phyloP scores from a whole-genome alignment of 2,113 vertebrate genomes.

The Corvus cornix region DNA sequence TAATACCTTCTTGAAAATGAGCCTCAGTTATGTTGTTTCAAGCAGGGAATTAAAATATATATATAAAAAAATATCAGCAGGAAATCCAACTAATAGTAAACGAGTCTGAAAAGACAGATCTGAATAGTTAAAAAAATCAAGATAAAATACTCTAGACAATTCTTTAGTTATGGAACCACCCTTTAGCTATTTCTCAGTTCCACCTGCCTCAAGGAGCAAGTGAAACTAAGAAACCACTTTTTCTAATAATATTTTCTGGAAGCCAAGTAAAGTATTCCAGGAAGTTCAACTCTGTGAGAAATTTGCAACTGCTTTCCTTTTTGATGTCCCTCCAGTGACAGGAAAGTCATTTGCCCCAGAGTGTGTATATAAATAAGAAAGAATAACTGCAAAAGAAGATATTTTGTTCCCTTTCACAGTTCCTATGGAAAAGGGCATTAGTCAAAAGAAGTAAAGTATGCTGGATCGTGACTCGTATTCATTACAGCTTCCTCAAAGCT shows the following conservation, averaged over 20 bases:
- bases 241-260: conserved; percentile 11
- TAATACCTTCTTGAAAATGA: not conserved
- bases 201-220: conserved; percentile 25
- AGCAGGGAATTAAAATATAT: not conserved
- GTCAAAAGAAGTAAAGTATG: not conserved
- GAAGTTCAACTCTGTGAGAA: conserved; percentile 29
- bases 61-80: not conserved
- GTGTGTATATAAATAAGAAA: conserved; percentile 46
- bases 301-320: conserved; percentile 39
- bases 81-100: not conserved
- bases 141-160: conserved; percentile 23
- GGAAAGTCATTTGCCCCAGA: conserved; percentile 35
- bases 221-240: not conserved
- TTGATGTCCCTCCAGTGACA: conserved; percentile 38
- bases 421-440: conserved; percentile 26
- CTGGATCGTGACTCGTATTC: conserved; percentile 12
- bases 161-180: not conserved
- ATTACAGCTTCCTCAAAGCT: conserved; percentile 6
- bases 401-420: not conserved
- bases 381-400: not conserved
- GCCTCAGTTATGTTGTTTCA: not conserved
- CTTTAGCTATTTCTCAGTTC: conserved; percentile 19
- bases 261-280: conserved; percentile 26
- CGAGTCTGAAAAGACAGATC: not conserved
- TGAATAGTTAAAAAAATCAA: conserved; percentile 12